A percentile compares a stretch with the other conserved stretches of the same genome.
These are phyloP conservation scores for Sicus ferrugineus DNA, from an alignment of 2,888 invertebrate species.

Conservation along the genomic window DNA sequence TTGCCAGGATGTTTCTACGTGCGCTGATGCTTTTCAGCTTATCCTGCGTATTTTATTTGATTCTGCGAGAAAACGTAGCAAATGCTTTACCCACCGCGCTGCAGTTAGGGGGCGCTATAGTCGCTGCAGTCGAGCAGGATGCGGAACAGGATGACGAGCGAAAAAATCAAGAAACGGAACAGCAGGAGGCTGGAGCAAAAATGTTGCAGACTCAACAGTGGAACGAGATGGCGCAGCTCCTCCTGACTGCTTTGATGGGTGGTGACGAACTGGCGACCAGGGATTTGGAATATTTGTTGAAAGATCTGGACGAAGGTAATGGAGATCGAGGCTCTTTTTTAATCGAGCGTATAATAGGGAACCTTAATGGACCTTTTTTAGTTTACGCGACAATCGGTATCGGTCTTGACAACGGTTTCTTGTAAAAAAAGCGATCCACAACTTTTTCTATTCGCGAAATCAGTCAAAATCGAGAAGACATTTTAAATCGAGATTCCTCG, in stretches of 20 bases:
- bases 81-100: constrained; percentile 38
- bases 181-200: not conserved
- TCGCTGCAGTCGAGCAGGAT: constrained; percentile 50
- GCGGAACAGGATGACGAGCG: constrained; percentile 36
- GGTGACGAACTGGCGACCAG: not conserved
- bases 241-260: not conserved
- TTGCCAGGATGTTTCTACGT: constrained; percentile 12
- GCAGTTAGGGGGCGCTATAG: constrained; percentile 48
- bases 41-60: constrained; percentile 36
- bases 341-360: no score
- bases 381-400: no score
- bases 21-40: constrained; percentile 28
- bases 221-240: not conserved
- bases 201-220: not conserved
- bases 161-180: not conserved
- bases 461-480: no score
- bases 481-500: no score
- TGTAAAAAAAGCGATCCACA: not conserved
- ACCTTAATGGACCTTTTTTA: no score
- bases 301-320: constrained; percentile 19
- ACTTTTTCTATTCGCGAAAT: no score
- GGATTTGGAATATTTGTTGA: constrained; percentile 7
- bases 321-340: not conserved
- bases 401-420: no score
- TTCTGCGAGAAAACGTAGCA: constrained; percentile 8